Conservation (phyloP, 2,797 vertebrate genomes). For the Clarias platycephalus region DNA sequence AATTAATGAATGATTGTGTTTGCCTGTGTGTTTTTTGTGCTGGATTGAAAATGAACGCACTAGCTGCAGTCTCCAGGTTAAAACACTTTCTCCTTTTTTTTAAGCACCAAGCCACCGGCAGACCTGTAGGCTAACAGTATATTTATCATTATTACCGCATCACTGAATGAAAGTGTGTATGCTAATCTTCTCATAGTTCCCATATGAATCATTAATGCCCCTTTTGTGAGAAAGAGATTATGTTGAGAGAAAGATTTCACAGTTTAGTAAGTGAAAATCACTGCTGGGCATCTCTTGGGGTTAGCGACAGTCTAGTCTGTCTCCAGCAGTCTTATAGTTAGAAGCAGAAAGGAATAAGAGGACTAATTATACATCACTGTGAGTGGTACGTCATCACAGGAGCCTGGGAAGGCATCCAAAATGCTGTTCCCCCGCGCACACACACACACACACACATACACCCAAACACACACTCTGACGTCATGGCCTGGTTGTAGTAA, state of each 20-base stretch:
- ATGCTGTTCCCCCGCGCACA: neutral
- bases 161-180: neutral
- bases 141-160: slow-evolving; percentile 11
- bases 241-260: slow-evolving; percentile 13
- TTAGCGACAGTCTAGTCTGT: slow-evolving; percentile 11
- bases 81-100: slow-evolving; percentile 1
- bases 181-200: slow-evolving; percentile 25
- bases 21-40: neutral
- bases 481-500: slow-evolving; percentile 38
- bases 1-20: neutral
- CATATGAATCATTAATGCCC: slow-evolving; percentile 12
- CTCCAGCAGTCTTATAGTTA: slow-evolving; percentile 29
- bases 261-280: slow-evolving; percentile 28
- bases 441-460: neutral
- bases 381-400: slow-evolving; percentile 20
- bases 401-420: slow-evolving; percentile 49
- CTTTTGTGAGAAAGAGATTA: slow-evolving; percentile 22
- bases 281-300: neutral
- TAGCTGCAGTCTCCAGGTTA: neutral
- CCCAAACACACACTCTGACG: neutral
- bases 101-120: too few relatives aligned
- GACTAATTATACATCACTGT: slow-evolving; percentile 48
- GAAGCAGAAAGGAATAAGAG: slow-evolving; percentile 30
- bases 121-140: slow-evolving; percentile 4
- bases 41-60: neutral